phyloP scores from a whole-genome alignment of 1,140 invertebrate species.

The Zaprionus taronus region DNA sequence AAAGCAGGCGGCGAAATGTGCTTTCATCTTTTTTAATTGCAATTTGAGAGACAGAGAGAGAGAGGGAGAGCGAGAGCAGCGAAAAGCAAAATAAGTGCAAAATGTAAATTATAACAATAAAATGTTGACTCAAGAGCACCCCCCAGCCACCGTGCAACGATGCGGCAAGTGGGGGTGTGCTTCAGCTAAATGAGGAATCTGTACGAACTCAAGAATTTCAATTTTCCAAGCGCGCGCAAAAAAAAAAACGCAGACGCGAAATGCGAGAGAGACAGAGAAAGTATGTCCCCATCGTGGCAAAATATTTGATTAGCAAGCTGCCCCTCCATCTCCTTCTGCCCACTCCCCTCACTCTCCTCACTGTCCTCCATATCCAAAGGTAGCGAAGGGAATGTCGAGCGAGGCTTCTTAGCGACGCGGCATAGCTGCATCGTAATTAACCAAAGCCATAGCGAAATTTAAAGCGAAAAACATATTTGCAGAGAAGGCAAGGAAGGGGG shows the following conservation, averaged over 20 bases:
- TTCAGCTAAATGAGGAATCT: background rate
- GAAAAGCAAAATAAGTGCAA: constrained; percentile 17
- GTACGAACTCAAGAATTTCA: constrained; percentile 9
- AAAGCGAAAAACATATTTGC: background rate
- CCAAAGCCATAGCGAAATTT: background rate
- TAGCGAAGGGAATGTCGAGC: background rate
- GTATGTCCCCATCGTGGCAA: background rate
- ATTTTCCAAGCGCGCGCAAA: background rate
- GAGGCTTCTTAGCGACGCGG: background rate
- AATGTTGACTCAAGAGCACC: constrained; percentile 27
- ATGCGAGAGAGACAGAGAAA: background rate
- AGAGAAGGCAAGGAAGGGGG: background rate
- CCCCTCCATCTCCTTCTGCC: background rate
- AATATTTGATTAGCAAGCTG: background rate
- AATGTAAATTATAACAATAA: constrained; percentile 42
- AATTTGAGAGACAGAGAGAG: constrained; percentile 14
- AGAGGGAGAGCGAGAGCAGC: background rate
- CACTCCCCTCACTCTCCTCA: background rate
- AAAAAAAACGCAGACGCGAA: background rate
- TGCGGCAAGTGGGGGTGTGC: background rate
- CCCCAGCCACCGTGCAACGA: background rate
- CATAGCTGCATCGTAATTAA: background rate
- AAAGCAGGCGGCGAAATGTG: constrained; percentile 19
- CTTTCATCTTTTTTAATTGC: constrained; percentile 53
- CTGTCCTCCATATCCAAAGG: background rate